A percentile compares a stretch with the other conserved stretches of the same genome.
phyloP scores from a whole-genome alignment of 2,888 invertebrate genomes.

The Willowsia nigromaculata region DNA sequence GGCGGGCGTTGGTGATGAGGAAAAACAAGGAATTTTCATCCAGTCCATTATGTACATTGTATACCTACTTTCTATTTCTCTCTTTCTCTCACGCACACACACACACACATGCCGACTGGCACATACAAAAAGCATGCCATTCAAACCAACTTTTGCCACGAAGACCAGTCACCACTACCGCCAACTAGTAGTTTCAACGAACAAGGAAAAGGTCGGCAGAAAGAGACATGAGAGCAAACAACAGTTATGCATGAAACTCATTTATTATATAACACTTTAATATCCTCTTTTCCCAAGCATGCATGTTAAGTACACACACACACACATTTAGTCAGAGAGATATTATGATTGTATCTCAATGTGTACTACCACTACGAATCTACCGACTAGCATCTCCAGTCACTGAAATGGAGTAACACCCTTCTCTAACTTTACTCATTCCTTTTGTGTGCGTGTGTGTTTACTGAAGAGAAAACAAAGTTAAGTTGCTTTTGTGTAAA shows the following conservation, averaged over 20 bases:
- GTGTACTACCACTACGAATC: neutral
- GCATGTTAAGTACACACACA: conserved; percentile 18
- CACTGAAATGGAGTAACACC: conserved; percentile 29
- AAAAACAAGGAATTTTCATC: conserved; percentile 70
- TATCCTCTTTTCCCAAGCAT: conserved; percentile 39
- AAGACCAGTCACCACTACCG: conserved; percentile 1
- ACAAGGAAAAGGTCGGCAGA: conserved; percentile 60
- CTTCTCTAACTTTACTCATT: conserved; percentile 28
- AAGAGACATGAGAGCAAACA: conserved; percentile 62
- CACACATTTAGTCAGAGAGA: conserved; percentile 1
- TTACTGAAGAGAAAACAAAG: conserved; percentile 9
- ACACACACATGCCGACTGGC: conserved; percentile 5
- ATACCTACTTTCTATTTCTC: neutral
- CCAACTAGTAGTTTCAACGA: conserved; percentile 1
- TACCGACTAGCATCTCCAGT: neutral
- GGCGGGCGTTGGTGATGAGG: conserved; percentile 58
- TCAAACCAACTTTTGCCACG: neutral
- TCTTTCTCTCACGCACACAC: neutral
- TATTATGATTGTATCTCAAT: conserved; percentile 3
- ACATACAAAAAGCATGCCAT: neutral
- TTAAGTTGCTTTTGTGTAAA: conserved; percentile 17
- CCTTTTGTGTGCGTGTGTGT: conserved; percentile 22
- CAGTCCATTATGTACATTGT: conserved; percentile 53
- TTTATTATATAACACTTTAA: conserved; percentile 62
- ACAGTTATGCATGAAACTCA: conserved; percentile 62